Conservation (phyloP, 2,113 vertebrate species). For the Onychostruthus taczanowskii region DNA sequence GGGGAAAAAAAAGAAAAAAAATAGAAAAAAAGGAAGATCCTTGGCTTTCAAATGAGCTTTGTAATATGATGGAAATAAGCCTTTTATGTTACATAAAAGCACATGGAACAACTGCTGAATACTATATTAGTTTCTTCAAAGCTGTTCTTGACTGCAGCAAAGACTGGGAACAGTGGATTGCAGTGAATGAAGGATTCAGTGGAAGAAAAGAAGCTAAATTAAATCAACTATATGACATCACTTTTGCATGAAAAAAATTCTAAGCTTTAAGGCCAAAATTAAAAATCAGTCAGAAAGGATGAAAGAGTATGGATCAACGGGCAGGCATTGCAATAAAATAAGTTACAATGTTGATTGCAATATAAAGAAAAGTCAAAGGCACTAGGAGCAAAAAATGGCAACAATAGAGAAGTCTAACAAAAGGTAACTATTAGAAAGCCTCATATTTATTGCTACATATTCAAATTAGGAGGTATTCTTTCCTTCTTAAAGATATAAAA, state of each 20-base stretch:
- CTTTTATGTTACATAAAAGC: not conserved
- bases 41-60: not conserved
- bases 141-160: not conserved
- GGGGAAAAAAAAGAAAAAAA: accelerated
- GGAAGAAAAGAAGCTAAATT: not conserved
- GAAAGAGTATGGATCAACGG: not conserved
- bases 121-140: not conserved
- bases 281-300: not conserved
- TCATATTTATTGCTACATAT: not conserved
- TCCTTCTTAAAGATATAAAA: not conserved
- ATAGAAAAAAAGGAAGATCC: not conserved
- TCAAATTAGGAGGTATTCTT: not conserved
- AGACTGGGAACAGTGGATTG: not conserved
- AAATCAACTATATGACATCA: not conserved
- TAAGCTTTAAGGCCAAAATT: not conserved
- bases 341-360: not conserved
- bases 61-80: not conserved
- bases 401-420: not conserved
- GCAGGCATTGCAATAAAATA: not conserved
- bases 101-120: not conserved
- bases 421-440: not conserved
- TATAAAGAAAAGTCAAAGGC: not conserved
- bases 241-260: not conserved
- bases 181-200: not conserved
- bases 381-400: not conserved